Evolutionary conservation across 2,888 invertebrate species (phyloP).

Genomic region (Camptogramma bilineatum): DNA sequence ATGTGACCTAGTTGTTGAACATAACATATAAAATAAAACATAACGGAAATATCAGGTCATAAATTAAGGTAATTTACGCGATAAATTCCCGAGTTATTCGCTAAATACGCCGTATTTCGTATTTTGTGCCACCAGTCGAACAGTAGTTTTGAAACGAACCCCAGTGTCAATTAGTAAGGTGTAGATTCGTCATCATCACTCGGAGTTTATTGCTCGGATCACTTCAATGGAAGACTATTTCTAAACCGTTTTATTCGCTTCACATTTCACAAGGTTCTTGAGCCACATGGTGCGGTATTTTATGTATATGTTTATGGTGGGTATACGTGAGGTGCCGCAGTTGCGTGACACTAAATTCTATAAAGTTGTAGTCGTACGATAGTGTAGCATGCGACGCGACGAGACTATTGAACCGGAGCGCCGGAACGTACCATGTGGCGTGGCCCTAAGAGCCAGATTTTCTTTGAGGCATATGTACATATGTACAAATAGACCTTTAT

Average conservation of each 20-base stretch:
- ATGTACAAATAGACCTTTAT: no score
- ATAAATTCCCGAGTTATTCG: no score
- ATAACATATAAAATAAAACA: no score
- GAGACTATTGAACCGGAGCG: no score
- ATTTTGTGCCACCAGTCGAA: constrained; percentile 20
- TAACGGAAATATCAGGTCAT: no score
- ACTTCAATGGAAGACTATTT: constrained; percentile 5
- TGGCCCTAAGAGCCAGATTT: no score
- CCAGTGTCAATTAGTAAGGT: constrained; percentile 45
- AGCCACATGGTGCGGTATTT: neutral
- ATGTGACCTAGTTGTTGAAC: no score
- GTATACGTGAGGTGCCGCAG: neutral
- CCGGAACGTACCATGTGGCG: no score
- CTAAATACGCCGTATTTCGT: constrained; percentile 15
- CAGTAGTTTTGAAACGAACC: constrained; percentile 48
- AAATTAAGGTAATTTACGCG: no score
- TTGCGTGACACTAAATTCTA: neutral
- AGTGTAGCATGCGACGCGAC: neutral
- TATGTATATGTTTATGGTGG: neutral
- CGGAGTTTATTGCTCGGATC: constrained; percentile 38
- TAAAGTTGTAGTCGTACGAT: neutral
- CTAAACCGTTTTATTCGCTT: neutral
- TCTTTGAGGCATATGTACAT: no score
- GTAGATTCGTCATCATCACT: constrained; percentile 44
- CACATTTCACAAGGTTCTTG: neutral